A percentile compares a stretch with the other conserved stretches of the same genome.
phyloP scores from a whole-genome alignment of 1,140 invertebrate genomes.

The Pogonomyrmex barbatus region DNA sequence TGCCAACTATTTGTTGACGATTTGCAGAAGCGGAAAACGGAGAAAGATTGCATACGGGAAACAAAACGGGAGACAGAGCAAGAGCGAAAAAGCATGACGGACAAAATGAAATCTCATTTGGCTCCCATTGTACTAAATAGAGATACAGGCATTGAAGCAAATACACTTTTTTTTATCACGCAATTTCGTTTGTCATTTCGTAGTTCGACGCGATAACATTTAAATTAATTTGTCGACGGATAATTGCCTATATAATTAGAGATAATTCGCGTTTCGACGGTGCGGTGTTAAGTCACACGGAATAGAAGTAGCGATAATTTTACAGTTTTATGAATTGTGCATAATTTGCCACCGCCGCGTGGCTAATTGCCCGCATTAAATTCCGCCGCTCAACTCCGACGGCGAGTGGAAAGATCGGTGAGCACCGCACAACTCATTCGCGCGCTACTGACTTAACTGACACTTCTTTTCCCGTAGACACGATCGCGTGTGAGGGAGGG shows the following conservation, averaged over 20 bases:
- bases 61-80: slow-evolving; percentile 2
- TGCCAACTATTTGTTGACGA: slow-evolving; percentile 79
- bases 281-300: not conserved
- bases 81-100: not conserved
- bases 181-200: not conserved
- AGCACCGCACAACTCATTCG: slow-evolving; percentile 13
- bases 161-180: slow-evolving; percentile 9
- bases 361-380: slow-evolving; percentile 37
- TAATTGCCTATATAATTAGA: slow-evolving; percentile 22
- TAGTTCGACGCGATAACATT: not conserved
- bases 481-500: not conserved
- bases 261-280: slow-evolving; percentile 6
- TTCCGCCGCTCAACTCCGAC: not conserved
- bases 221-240: not conserved
- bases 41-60: slow-evolving; percentile 2
- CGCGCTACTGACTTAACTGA: slow-evolving; percentile 19
- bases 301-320: slow-evolving; percentile 30
- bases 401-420: slow-evolving; percentile 7
- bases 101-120: slow-evolving; percentile 61
- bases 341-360: not conserved
- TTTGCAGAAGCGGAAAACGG: slow-evolving; percentile 53
- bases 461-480: not conserved
- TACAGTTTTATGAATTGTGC: slow-evolving; percentile 35
- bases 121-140: slow-evolving; percentile 61
- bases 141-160: not conserved